Conservation (phyloP, 2,113 vertebrate genomes). For the Lepidothrix coronata region DNA sequence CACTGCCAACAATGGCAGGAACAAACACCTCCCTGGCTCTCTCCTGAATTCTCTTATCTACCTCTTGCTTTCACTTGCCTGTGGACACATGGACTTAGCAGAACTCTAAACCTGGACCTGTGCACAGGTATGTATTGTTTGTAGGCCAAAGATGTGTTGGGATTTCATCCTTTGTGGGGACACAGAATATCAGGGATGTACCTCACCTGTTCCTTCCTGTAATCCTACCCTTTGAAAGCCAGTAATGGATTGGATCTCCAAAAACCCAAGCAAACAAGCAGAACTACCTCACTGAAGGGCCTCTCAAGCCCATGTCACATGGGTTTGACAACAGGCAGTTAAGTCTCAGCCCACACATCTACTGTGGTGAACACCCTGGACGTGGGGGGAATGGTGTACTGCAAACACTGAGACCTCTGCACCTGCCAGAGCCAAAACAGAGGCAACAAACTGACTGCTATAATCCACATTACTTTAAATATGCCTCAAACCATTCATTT, state of each 20-base stretch:
- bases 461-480: not conserved
- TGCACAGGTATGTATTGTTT: not conserved
- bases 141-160: not conserved
- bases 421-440: not conserved
- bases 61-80: not conserved
- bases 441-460: not conserved
- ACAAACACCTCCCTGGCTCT: not conserved
- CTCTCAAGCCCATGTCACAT: not conserved
- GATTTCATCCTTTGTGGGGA: not conserved
- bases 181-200: not conserved
- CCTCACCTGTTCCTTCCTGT: not conserved
- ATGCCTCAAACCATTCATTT: not conserved
- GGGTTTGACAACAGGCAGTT: not conserved
- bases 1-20: not conserved
- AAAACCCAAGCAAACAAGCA: not conserved
- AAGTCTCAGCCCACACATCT: not conserved
- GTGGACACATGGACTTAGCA: not conserved
- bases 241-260: not conserved
- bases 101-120: not conserved
- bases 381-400: not conserved
- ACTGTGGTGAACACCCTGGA: rapidly evolving
- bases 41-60: not conserved
- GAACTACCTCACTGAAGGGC: not conserved
- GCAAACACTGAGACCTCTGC: not conserved
- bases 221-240: not conserved